Base-by-base conservation (phyloP, 2,113 vertebrate species). In the Prolemur simus region DNA sequence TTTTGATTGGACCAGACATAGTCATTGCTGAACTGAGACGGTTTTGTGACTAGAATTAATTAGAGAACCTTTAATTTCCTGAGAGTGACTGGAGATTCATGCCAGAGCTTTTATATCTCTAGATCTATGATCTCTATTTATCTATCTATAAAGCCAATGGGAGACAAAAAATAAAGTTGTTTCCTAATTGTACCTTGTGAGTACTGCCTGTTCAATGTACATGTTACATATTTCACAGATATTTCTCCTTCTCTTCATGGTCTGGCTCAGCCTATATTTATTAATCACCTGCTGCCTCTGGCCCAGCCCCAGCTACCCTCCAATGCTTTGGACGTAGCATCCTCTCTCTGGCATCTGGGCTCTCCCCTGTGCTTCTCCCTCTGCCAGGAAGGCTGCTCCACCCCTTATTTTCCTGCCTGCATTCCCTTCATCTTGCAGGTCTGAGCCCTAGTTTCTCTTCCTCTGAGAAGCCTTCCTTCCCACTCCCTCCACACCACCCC, bases 41-140 rank as follows among this genome's bases (percentile, higher is more conserved):
- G 13, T 80, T 73, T 85, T 89, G 89, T 97, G 94, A 83, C 92
- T 64, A 83, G 94, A 97, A 95, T 95, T 96, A 95, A 98, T 97
- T 45, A 85, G 73, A 83, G n/a, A 92, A 83, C 21, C 64, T 94
- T 91, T 93, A 87, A 97, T 95, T 97, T 95, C 63, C 94, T 96
- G 94, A 92, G 74, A 96, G 76, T n/a, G 68, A 94, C 7, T 90
- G 52, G 20, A 83, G 66, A 83, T 17, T 17, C 64, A 95, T 5
- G 74, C 73, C 76, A 81, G 78, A 89, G 92, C 69, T 87, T 82
- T 96, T 39, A 27, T 56, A 71, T 87, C 71, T 94, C 45, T 80
- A 77, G 66, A 47, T 89, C 60, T 89, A 64, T 56, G 94, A 73
- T 89, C 64, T 84, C n/a, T 34, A 84, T 39, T 27, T 47, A 91